phyloP scores from a whole-genome alignment of 2,888 invertebrate species.

The Autographa pulchrina region DNA sequence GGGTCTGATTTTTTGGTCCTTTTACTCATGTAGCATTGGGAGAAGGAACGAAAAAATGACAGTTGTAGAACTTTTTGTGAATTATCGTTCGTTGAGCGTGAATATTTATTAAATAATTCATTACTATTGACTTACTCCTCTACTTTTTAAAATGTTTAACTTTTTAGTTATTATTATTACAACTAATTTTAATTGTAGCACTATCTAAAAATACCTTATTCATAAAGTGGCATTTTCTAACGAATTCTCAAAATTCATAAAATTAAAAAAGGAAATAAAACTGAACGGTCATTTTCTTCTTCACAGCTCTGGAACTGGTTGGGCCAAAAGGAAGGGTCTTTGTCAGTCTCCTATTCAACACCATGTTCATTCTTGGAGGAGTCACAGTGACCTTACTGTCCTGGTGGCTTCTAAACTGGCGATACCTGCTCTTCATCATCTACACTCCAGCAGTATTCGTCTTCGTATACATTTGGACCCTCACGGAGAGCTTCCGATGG shows the following conservation, averaged over 20 bases:
- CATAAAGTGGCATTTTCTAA: too few relatives aligned
- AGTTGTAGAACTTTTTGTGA: constrained; percentile 16
- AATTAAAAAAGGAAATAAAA: too few relatives aligned
- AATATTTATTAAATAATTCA: constrained; percentile 4
- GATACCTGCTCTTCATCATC: constrained; percentile 82
- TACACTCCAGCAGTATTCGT: constrained; percentile 82
- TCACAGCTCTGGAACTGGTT: constrained; percentile 82
- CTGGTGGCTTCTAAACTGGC: constrained; percentile 85
- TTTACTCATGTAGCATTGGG: constrained; percentile 16
- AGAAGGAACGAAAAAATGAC: constrained; percentile 42
- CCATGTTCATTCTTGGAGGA: constrained; percentile 86
- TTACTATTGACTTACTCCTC: background rate
- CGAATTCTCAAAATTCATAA: too few relatives aligned
- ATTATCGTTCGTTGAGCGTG: constrained; percentile 18
- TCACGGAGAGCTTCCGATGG: constrained; percentile 85
- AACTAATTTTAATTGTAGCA: too few relatives aligned
- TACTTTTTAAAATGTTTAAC: background rate
- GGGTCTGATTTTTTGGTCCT: constrained; percentile 32
- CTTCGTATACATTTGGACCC: constrained; percentile 81
- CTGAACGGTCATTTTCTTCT: constrained; percentile 50
- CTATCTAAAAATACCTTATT: too few relatives aligned
- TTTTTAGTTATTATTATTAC: too few relatives aligned
- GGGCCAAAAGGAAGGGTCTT: constrained; percentile 86
- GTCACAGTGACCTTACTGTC: constrained; percentile 82
- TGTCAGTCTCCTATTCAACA: constrained; percentile 84